Evolutionary conservation across 2,797 vertebrate genomes (phyloP), one percentile per base, ranked within the genome.

Genomic region (Anas acuta): DNA sequence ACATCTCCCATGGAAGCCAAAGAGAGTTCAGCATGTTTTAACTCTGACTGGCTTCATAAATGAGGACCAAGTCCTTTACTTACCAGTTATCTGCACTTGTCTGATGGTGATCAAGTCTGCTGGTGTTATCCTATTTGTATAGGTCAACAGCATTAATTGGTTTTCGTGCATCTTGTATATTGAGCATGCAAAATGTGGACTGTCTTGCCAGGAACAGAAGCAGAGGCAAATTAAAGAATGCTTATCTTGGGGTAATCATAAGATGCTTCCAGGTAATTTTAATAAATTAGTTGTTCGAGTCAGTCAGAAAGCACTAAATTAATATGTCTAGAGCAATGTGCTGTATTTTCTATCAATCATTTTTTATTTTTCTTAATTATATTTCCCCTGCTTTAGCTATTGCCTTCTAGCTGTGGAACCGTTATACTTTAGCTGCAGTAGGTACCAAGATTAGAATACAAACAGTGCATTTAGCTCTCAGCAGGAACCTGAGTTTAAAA

Each of bases 201-300:
- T 60, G 53, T 75, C 89, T 82, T 94, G 84, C 90, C 89, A 83
- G 81, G 83, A 95, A 96, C 66, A 94, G 92, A 95, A 89, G 87
- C 86, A 75, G 85, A 95, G 78, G 90, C 62, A 74, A 97, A 97
- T 97, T 96, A 93, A 90, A 81, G 81, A 72, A 77, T 93, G 93
- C 96, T 96, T 93, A 83, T 95, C 90, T 94, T 95, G 91, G 80
- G 78, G 87, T 96, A 97, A 96, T 97, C 95, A 92, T 97, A 94
- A 96, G 92, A 96, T 91, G 95, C 92, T 97, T 94, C 57, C 80
- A 96, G 90, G 93, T 96, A 95, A 95, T 95, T 91, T 94, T 95
- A 95, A 95, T 81, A 95, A 83, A 95, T 92, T 89, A 95, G 95
- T 95, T 90, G 77, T 84, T 95, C 86, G 78, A 95, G 88, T 91